These are phyloP conservation scores for Empidonax traillii DNA, from an alignment of 2,113 vertebrate species.

Conservation along the genomic window DNA sequence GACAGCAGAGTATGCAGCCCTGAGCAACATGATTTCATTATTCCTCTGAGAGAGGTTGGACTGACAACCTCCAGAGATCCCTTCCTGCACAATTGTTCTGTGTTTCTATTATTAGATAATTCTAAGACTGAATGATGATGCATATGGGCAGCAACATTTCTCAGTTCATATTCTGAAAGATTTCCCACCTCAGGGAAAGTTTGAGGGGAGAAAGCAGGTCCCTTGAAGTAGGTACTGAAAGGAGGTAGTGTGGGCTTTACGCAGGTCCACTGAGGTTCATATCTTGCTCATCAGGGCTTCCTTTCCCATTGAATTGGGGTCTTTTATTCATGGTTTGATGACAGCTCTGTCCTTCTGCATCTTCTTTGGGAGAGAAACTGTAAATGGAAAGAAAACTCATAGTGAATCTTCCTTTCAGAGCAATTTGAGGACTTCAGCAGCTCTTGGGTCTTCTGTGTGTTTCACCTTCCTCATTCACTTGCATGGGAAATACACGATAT, in stretches of 20 bases:
- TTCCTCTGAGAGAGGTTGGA: not conserved
- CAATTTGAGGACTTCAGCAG: not conserved
- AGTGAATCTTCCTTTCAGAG: not conserved
- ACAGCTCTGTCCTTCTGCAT: not conserved
- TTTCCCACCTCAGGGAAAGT: not conserved
- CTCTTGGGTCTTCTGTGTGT: not conserved
- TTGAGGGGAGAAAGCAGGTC: not conserved
- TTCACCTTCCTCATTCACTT: not conserved
- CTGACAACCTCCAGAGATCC: not conserved
- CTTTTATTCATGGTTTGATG: not conserved
- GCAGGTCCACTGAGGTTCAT: not conserved
- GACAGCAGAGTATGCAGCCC: not conserved
- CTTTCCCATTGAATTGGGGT: not conserved
- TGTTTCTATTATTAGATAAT: not conserved
- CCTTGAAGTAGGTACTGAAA: not conserved
- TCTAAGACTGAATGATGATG: not conserved
- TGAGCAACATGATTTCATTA: not conserved
- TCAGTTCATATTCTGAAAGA: not conserved
- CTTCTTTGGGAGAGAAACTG: not conserved
- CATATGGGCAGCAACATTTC: not conserved
- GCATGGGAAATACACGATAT: not conserved
- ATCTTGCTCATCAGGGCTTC: not conserved
- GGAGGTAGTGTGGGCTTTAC: not conserved
- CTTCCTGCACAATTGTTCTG: not conserved
- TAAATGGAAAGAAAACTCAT: not conserved